These are phyloP conservation scores for Macropus fuliginosus DNA, from an alignment of 2,797 vertebrate genomes.

Conservation along the genomic window DNA sequence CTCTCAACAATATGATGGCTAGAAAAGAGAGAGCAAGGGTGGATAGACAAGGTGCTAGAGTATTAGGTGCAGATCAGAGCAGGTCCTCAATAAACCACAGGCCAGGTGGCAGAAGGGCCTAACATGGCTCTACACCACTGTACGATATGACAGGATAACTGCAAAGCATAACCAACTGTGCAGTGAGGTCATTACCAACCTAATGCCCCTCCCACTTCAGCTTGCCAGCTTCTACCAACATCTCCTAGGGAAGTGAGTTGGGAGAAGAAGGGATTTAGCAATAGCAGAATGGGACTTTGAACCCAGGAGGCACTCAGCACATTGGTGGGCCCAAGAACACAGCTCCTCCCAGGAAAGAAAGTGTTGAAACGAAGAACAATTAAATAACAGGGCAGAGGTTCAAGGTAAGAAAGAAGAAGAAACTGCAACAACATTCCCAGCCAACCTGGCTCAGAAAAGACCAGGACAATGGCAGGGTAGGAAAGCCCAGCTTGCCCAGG, in stretches of 20 bases:
- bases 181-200: not conserved
- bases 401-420: not conserved
- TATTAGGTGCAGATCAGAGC: not conserved
- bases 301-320: not conserved
- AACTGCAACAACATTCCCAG: not conserved
- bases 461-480: not conserved
- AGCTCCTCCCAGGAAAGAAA: not conserved
- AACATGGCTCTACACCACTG: not conserved
- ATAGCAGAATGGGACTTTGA: not conserved
- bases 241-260: too few species aligned
- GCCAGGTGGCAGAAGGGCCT: not conserved
- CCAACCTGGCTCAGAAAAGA: not conserved
- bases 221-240: not conserved
- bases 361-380: not conserved
- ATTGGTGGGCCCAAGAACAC: not conserved
- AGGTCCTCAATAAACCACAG: not conserved
- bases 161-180: not conserved
- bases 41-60: not conserved
- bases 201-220: not conserved
- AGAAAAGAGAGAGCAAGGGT: not conserved
- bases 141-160: not conserved
- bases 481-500: accelerated
- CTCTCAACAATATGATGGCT: not conserved
- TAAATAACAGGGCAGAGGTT: not conserved
- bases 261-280: too few species aligned